Base-by-base conservation (phyloP, 2,797 vertebrate genomes). In the Octomys mimax region DNA sequence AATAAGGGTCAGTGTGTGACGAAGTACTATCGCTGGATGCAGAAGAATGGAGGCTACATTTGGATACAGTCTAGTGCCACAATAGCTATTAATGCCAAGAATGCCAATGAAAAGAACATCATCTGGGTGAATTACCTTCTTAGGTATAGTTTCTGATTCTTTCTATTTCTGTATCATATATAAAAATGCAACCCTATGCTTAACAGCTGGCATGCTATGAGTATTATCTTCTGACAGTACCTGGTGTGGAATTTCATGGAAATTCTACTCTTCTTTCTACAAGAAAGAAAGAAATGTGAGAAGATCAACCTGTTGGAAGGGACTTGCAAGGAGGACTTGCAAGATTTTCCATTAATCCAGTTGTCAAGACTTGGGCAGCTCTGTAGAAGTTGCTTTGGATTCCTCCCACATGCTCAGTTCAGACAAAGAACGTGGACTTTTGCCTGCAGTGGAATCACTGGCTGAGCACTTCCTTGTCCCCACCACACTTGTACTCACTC, bases 111-210 rank as follows among this genome's bases (percentile, higher is more conserved):
- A 98, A 99, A 99, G 99, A 99, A 99, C 96, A 98, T 99, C 98
- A 99, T 99, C 98, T 99, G 99, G 99, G 99, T 99, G 98, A 99
- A 99, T 98, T 99, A 99, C 70, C 99, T 99, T 95, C 99, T 99
- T 95, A 99, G 99, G 99, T 99, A 98, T 94, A 98, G 97, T 88
- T 97, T 91, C 73, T 79, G 91, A 61, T 93, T 93, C 87, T 77
- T 93, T 93, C 87, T 77, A 7, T 96, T 59, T 4, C 96, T 96
- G 89, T 46, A 96, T 70, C 79, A 85, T 59, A 70, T 97, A 61
- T 64, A 77, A 90, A 86, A 57, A 26, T 36, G 39, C 59, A 79
- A 26, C 75, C 49, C 28, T n/a, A 0, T 73, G n/a, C 46, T 78
- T 84, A 62, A 81, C 71, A 78, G 75, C 87, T 96, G 59, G 36